These are phyloP conservation scores for Agrochola circellaris DNA, from an alignment of 2,888 invertebrate genomes.

Conservation along the genomic window DNA sequence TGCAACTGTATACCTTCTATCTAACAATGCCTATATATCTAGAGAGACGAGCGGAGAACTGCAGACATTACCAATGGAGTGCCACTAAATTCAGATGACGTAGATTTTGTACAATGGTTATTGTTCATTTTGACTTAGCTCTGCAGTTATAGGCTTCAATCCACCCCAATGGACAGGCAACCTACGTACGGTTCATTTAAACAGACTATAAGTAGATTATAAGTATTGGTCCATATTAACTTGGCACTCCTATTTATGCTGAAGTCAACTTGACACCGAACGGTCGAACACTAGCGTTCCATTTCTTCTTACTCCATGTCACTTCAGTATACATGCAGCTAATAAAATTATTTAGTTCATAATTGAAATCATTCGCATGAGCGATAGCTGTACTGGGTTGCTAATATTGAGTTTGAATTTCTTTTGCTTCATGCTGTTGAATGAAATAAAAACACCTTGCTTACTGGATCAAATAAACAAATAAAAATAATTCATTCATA, in stretches of 20 bases:
- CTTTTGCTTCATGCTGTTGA: neutral
- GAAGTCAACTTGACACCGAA: neutral
- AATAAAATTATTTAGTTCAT: constrained; percentile 49
- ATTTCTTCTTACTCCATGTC: constrained; percentile 23
- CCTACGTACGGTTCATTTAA: too few species aligned
- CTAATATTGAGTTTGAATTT: neutral
- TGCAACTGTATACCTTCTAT: neutral
- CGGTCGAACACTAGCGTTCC: constrained; percentile 3
- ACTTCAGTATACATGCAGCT: constrained; percentile 12
- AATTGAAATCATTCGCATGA: constrained; percentile 38
- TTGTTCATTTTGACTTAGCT: neutral
- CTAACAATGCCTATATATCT: neutral
- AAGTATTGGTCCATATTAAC: neutral
- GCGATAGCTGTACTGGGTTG: constrained; percentile 6
- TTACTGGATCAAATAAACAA: neutral
- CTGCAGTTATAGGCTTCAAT: neutral
- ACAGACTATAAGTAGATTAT: neutral
- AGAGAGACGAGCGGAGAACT: neutral
- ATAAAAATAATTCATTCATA: constrained; percentile 9
- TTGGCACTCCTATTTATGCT: neutral
- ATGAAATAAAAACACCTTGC: neutral
- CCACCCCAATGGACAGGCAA: neutral
- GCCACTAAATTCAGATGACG: neutral
- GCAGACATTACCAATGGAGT: neutral
- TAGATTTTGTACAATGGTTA: neutral